These are phyloP conservation scores for Cottus gobio DNA, from an alignment of 2,113 vertebrate species.

Conservation along the genomic window DNA sequence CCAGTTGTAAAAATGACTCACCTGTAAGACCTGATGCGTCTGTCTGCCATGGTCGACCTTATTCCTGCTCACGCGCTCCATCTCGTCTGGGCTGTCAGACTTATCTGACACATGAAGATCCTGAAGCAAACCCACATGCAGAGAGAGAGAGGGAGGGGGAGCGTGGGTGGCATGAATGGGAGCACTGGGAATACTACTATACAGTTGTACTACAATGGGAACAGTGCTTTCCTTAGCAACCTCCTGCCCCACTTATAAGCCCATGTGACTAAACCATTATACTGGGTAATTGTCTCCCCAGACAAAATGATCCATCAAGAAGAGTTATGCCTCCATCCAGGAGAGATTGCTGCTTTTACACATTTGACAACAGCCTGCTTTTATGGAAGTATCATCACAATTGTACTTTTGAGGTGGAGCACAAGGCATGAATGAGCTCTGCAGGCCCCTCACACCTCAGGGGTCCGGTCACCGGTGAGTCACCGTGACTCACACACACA, in stretches of 20 bases:
- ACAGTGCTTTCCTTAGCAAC: conserved; percentile 79
- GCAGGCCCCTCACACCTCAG: conserved; percentile 34
- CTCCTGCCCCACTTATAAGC: conserved; percentile 74
- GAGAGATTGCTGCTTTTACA: neutral
- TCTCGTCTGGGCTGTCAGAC: conserved; percentile 70
- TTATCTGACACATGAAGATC: conserved; percentile 75
- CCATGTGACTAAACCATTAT: conserved; percentile 75
- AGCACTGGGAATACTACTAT: conserved; percentile 72
- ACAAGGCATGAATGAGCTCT: conserved; percentile 22
- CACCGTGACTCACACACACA: conserved; percentile 56
- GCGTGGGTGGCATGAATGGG: conserved; percentile 63
- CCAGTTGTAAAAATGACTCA: conserved; percentile 60
- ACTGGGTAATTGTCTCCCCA: conserved; percentile 70
- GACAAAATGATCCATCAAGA: conserved; percentile 50
- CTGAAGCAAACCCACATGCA: conserved; percentile 60
- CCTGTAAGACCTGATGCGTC: conserved; percentile 83
- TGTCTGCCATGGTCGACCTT: conserved; percentile 70
- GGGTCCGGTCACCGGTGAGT: conserved; percentile 43
- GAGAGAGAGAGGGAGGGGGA: neutral
- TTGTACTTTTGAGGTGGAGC: neutral
- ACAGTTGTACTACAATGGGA: conserved; percentile 77
- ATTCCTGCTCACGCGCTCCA: conserved; percentile 77
- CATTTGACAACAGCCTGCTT: neutral
- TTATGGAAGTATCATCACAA: neutral
- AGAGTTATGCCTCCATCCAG: conserved; percentile 28